phyloP scores from a whole-genome alignment of 2,888 invertebrate genomes.

The Acrobasis repandana region DNA sequence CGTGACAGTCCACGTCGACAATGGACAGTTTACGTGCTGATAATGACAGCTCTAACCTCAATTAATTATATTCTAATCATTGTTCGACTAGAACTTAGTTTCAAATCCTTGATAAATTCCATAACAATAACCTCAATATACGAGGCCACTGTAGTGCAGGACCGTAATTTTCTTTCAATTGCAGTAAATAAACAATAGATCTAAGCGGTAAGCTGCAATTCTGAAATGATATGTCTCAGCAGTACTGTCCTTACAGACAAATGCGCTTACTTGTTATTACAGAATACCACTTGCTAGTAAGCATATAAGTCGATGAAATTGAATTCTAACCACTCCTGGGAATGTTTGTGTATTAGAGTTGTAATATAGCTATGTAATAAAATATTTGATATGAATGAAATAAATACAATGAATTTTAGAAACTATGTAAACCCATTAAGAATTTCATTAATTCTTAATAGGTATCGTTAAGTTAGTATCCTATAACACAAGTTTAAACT shows the following conservation, averaged over 20 bases:
- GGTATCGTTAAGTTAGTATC: too few relatives aligned
- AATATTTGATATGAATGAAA: too few relatives aligned
- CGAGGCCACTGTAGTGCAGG: neutral
- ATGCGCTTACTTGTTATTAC: neutral
- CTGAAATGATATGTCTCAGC: neutral
- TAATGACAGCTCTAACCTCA: constrained; percentile 10
- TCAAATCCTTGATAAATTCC: neutral
- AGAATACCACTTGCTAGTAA: neutral
- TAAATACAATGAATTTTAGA: too few relatives aligned
- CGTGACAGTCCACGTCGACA: constrained; percentile 22
- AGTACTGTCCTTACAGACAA: neutral
- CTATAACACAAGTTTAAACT: too few relatives aligned
- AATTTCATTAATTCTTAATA: too few relatives aligned
- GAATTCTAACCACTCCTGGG: neutral
- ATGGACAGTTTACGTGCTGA: constrained; percentile 16
- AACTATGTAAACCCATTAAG: too few relatives aligned
- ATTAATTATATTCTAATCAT: constrained; percentile 9
- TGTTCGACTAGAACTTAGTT: neutral
- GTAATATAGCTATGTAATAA: too few relatives aligned
- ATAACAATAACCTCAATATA: neutral
- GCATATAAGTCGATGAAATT: neutral
- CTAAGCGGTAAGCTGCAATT: constrained; percentile 4
- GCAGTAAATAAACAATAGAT: constrained; percentile 1
- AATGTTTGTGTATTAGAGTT: too few relatives aligned
- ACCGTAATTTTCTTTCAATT: neutral